These are phyloP conservation scores for Apotomis betuletana DNA, from an alignment of 2,888 invertebrate species.

Conservation along the genomic window DNA sequence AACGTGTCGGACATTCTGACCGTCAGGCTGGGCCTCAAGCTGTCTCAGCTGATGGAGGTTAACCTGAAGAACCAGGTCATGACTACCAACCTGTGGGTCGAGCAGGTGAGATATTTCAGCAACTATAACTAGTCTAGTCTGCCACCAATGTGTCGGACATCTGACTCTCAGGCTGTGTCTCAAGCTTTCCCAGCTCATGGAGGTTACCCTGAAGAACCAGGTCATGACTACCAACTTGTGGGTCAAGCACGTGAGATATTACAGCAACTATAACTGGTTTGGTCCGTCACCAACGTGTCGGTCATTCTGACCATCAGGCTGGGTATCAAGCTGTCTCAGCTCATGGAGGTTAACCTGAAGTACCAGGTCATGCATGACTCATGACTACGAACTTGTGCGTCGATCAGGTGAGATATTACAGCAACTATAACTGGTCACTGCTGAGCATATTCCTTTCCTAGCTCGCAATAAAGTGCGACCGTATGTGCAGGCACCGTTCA, in stretches of 20 bases:
- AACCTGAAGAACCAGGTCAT: slow-evolving; percentile 96
- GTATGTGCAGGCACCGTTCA: too few relatives aligned
- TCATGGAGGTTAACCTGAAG: slow-evolving; percentile 93
- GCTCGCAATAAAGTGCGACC: too few relatives aligned
- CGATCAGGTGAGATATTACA: slow-evolving; percentile 87
- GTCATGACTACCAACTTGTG: slow-evolving; percentile 97
- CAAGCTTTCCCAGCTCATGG: slow-evolving; percentile 92
- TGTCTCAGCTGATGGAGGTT: slow-evolving; percentile 95
- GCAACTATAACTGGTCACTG: slow-evolving; percentile 88
- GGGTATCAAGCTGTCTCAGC: slow-evolving; percentile 91
- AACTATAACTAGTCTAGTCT: slow-evolving; percentile 97
- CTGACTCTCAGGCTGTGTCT: slow-evolving; percentile 95
- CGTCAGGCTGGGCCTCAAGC: slow-evolving; percentile 94
- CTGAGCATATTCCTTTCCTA: too few relatives aligned
- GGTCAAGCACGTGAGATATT: slow-evolving; percentile 91
- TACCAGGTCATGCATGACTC: too few relatives aligned
- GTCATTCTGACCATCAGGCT: slow-evolving; percentile 95
- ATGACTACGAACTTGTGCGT: slow-evolving; percentile 98
- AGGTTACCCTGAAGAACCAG: slow-evolving; percentile 95
- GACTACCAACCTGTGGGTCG: slow-evolving; percentile 97
- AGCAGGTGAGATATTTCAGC: slow-evolving; percentile 88
- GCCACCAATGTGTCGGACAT: slow-evolving; percentile 97
- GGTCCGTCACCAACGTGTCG: slow-evolving; percentile 96
- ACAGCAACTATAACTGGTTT: slow-evolving; percentile 90
- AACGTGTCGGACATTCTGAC: slow-evolving; percentile 96